Percentiles rank a stretch among this genome's conserved stretches.
phyloP scores from a whole-genome alignment of 1,140 invertebrate species.

The Drosophila sp. region DNA sequence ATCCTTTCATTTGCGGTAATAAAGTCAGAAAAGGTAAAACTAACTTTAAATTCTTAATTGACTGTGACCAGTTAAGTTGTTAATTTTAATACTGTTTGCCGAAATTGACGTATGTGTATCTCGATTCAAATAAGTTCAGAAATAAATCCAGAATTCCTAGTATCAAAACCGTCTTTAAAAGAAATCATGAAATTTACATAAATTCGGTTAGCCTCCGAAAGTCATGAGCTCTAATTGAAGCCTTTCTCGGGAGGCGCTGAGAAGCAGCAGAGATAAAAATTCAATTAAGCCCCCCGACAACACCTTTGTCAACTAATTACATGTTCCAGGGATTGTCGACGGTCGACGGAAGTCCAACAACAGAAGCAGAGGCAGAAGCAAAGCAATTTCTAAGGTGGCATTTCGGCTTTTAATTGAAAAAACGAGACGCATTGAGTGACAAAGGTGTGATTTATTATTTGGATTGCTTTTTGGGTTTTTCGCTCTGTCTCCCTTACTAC shows the following conservation, averaged over 20 bases:
- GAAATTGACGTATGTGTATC: no score
- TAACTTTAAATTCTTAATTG: no score
- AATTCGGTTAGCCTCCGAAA: background rate
- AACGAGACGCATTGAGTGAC: conserved; percentile 67
- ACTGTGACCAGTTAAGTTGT: no score
- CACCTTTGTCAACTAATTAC: conserved; percentile 80
- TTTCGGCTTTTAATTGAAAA: conserved; percentile 69
- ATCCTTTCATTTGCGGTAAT: no score
- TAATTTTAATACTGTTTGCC: no score
- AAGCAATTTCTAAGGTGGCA: conserved; percentile 56
- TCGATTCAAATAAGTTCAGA: no score
- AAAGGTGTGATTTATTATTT: conserved; percentile 80
- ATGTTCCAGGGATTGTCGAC: conserved; percentile 38
- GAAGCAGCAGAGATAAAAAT: conserved; percentile 69
- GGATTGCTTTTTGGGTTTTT: conserved; percentile 61
- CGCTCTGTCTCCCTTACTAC: conserved; percentile 1
- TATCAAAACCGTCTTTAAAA: no score
- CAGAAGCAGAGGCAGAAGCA: background rate
- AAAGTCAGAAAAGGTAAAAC: no score
- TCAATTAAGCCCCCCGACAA: conserved; percentile 67
- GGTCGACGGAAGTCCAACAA: conserved; percentile 63
- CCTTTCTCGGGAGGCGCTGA: conserved; percentile 21
- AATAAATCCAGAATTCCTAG: no score
- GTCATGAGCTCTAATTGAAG: conserved; percentile 33
- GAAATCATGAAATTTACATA: no score